Evolutionary conservation across 2,888 invertebrate genomes (phyloP).

Genomic region (Cantharis rufa): DNA sequence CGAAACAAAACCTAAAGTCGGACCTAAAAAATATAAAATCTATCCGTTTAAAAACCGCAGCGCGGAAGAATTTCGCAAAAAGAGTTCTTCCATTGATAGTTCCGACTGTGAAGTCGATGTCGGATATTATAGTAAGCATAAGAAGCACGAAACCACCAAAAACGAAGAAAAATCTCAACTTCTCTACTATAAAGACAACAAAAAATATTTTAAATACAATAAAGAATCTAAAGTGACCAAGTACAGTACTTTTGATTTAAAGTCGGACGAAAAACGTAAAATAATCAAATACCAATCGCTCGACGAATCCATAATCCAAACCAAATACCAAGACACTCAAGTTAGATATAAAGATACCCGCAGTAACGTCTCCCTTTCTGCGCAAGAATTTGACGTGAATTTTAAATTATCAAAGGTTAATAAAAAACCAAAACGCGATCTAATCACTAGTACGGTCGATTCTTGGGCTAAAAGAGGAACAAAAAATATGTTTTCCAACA

Average conservation of each 20-base stretch:
- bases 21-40: conserved; percentile 33
- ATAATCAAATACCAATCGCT: conserved; percentile 51
- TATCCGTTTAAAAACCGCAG: conserved; percentile 45
- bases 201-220: conserved; percentile 49
- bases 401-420: conserved; percentile 47
- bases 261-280: conserved; percentile 43
- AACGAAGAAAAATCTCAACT: conserved; percentile 52
- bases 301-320: conserved; percentile 45
- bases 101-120: conserved; percentile 49
- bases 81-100: conserved; percentile 47
- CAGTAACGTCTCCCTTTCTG: conserved; percentile 52
- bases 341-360: conserved; percentile 44
- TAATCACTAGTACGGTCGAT: conserved; percentile 67
- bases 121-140: conserved; percentile 34
- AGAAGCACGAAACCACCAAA: conserved; percentile 44
- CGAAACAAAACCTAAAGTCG: conserved; percentile 12
- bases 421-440: conserved; percentile 54
- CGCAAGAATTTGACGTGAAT: conserved; percentile 49
- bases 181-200: conserved; percentile 51
- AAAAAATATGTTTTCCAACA: conserved; percentile 49
- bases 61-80: conserved; percentile 46
- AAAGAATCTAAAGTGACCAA: conserved; percentile 49
- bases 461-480: conserved; percentile 60
- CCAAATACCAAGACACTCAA: conserved; percentile 38
- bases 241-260: conserved; percentile 54